These are phyloP conservation scores for Peucedramus taeniatus DNA, from an alignment of 2,113 vertebrate genomes.

Conservation along the genomic window DNA sequence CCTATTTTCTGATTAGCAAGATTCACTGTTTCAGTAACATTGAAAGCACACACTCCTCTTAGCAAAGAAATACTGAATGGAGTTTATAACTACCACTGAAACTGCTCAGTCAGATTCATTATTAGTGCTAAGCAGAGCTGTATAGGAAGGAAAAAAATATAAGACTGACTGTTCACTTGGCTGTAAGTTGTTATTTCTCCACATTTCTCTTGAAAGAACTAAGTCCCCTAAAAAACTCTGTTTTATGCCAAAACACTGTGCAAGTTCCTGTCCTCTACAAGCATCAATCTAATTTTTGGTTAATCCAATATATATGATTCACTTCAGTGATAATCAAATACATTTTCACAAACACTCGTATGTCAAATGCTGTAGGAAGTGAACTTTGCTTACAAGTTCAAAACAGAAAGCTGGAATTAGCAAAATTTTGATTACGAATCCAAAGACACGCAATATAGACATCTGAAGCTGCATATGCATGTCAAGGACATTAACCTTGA, in stretches of 20 bases:
- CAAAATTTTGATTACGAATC: background rate
- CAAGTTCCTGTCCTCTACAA: background rate
- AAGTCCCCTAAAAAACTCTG: background rate
- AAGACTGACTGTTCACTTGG: background rate
- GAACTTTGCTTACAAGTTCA: background rate
- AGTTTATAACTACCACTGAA: background rate
- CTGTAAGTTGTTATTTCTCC: background rate
- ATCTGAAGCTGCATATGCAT: background rate
- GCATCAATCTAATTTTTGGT: background rate
- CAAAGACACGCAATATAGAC: rapidly evolving
- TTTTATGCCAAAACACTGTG: background rate
- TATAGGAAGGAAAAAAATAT: background rate
- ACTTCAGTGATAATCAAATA: background rate
- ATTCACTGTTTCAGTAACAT: background rate
- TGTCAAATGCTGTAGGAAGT: background rate
- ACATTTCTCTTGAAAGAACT: background rate
- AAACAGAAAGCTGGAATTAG: background rate
- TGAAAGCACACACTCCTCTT: background rate
- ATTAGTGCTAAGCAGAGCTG: background rate
- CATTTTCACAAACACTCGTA: background rate
- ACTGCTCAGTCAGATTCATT: background rate
- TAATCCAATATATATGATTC: background rate
- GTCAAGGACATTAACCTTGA: background rate
- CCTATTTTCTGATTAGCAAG: background rate
- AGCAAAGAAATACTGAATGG: background rate